A percentile compares a stretch with the other conserved stretches of the same genome.
Evolutionary conservation across 2,113 vertebrate species (phyloP).

Genomic region (Syngnathoides biaculeatus): DNA sequence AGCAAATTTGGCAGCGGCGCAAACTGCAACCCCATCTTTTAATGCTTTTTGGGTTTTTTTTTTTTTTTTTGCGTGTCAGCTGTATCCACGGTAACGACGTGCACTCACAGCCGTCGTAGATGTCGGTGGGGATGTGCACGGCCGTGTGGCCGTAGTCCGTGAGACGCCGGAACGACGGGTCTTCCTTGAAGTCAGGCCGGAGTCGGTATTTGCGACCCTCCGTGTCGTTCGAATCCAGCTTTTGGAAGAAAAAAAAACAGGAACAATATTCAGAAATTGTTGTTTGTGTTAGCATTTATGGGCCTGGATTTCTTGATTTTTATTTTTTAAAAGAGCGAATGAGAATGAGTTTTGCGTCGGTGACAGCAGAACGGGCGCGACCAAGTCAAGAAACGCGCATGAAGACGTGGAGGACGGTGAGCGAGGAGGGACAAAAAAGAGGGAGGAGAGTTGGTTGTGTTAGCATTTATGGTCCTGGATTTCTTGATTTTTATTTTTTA

Average conservation of each 20-base stretch:
- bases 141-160: conserved; percentile 92
- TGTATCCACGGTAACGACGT: conserved; percentile 53
- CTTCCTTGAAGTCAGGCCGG: conserved; percentile 88
- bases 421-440: conserved; percentile 19
- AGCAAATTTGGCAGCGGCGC: conserved; percentile 35
- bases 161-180: conserved; percentile 83
- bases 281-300: background rate
- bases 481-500: too few species aligned
- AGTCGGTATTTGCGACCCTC: conserved; percentile 82
- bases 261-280: background rate
- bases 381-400: conserved; percentile 30
- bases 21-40: conserved; percentile 41
- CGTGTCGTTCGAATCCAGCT: conserved; percentile 90
- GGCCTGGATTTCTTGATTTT: background rate
- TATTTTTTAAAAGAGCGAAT: too few species aligned
- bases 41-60: background rate
- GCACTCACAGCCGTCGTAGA: conserved; percentile 97
- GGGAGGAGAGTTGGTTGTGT: too few species aligned
- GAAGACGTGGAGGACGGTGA: conserved; percentile 41
- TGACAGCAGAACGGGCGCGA: conserved; percentile 24
- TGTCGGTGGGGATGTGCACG: conserved; percentile 97
- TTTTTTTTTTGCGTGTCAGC: conserved; percentile 38
- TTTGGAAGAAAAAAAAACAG: conserved; percentile 3
- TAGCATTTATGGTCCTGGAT: too few species aligned
- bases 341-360: conserved; percentile 44